A percentile compares a stretch with the other conserved stretches of the same genome.
These are phyloP conservation scores for Hipparchia semele DNA, from an alignment of 2,888 invertebrate genomes.

Conservation along the genomic window DNA sequence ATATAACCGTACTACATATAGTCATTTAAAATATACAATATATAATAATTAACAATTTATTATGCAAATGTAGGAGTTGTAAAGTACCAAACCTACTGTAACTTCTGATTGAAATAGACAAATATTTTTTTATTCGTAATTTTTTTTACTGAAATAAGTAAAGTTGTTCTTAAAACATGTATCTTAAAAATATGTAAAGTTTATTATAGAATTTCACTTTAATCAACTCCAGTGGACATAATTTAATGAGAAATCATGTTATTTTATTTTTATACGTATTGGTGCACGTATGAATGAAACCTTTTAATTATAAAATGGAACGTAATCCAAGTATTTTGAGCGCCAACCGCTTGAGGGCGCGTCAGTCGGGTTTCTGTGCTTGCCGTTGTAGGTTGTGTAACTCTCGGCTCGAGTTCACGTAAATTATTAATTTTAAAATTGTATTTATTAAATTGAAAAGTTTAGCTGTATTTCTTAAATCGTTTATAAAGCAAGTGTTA, in stretches of 20 bases:
- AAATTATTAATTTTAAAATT: slow-evolving; percentile 59
- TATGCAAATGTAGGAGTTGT: no score
- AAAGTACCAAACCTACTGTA: no score
- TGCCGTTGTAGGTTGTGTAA: slow-evolving; percentile 63
- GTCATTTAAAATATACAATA: neutral
- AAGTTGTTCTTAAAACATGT: no score
- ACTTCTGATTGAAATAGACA: neutral
- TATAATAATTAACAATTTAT: no score
- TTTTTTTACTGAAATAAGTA: no score
- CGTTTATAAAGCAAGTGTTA: slow-evolving; percentile 40
- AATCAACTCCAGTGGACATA: no score
- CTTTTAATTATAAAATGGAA: slow-evolving; percentile 33
- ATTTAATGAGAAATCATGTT: no score
- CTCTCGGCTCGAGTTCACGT: slow-evolving; percentile 69
- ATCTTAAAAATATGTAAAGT: no score
- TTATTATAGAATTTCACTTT: no score
- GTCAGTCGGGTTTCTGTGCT: slow-evolving; percentile 80
- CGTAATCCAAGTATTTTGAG: slow-evolving; percentile 56
- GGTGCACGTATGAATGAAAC: slow-evolving; percentile 33
- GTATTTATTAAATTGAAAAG: slow-evolving; percentile 43
- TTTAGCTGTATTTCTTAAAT: slow-evolving; percentile 34
- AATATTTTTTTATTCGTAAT: no score
- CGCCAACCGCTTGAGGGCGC: slow-evolving; percentile 58
- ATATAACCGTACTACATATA: no score
- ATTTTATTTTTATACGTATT: neutral